These are phyloP conservation scores for Parnassius orleans DNA, from an alignment of 2,888 invertebrate genomes.

Conservation along the genomic window DNA sequence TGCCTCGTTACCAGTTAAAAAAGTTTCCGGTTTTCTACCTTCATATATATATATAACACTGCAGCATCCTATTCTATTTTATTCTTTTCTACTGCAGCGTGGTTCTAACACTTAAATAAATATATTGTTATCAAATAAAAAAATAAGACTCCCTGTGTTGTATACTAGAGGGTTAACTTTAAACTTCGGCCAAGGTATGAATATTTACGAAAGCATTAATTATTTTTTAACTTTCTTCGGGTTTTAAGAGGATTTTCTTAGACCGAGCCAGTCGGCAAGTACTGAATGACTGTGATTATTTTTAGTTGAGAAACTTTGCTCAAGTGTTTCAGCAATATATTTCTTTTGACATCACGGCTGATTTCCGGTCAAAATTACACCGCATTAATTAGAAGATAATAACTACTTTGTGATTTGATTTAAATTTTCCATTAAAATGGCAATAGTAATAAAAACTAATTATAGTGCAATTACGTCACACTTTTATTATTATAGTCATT, in stretches of 20 bases:
- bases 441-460: too few species aligned
- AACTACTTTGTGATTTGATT: too few species aligned
- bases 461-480: too few species aligned
- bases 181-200: slow-evolving; percentile 78
- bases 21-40: too few species aligned
- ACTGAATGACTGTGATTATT: slow-evolving; percentile 59
- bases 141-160: slow-evolving; percentile 36
- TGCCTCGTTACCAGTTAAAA: too few species aligned
- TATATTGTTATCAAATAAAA: not conserved
- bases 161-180: slow-evolving; percentile 64
- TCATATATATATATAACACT: too few species aligned
- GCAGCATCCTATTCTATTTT: too few species aligned
- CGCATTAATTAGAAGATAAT: not conserved
- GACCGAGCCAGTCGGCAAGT: slow-evolving; percentile 56
- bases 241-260: slow-evolving; percentile 72
- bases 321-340: slow-evolving; percentile 34
- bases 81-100: too few species aligned
- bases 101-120: too few species aligned
- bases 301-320: slow-evolving; percentile 43
- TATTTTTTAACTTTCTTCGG: slow-evolving; percentile 80
- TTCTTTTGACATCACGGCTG: slow-evolving; percentile 27
- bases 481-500: too few species aligned
- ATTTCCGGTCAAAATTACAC: slow-evolving; percentile 4
- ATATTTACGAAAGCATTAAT: slow-evolving; percentile 83
- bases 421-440: too few species aligned